phyloP scores from a whole-genome alignment of 2,113 vertebrate genomes.

The Numida meleagris region DNA sequence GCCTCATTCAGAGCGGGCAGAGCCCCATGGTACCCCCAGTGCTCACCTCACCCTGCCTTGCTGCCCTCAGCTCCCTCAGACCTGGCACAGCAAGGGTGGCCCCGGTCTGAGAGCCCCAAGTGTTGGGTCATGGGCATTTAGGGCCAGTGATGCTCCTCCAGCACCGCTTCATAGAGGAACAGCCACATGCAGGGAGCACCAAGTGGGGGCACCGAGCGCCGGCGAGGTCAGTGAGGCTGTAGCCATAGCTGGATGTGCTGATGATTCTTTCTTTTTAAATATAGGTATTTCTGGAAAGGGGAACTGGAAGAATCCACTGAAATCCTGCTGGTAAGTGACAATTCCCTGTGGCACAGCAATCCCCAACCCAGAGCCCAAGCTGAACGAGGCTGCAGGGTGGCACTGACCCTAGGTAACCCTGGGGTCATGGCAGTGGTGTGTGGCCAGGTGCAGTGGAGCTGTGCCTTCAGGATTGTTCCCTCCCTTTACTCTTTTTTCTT shows the following conservation, averaged over 20 bases:
- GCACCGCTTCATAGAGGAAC: not conserved
- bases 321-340: constrained; percentile 82
- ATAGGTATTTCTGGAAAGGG: constrained; percentile 90
- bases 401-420: not conserved
- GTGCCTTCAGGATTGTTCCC: rapidly evolving
- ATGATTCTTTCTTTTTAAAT: constrained; percentile 3
- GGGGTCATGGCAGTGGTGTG: not conserved
- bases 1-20: not conserved
- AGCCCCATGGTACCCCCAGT: rapidly evolving
- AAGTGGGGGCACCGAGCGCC: not conserved
- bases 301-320: constrained; percentile 87
- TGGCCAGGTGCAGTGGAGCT: not conserved
- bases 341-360: rapidly evolving
- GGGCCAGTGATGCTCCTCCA: not conserved
- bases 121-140: not conserved
- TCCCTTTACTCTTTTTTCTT: not conserved
- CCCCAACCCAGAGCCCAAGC: not conserved
- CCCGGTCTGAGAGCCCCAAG: not conserved
- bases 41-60: not conserved
- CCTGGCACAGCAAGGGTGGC: not conserved
- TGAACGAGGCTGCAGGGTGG: not conserved
- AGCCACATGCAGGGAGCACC: rapidly evolving
- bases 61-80: rapidly evolving
- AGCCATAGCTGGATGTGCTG: not conserved
- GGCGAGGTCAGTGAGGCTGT: rapidly evolving